Base-by-base conservation (phyloP, 2,797 vertebrate species). In the Clangula hyemalis region DNA sequence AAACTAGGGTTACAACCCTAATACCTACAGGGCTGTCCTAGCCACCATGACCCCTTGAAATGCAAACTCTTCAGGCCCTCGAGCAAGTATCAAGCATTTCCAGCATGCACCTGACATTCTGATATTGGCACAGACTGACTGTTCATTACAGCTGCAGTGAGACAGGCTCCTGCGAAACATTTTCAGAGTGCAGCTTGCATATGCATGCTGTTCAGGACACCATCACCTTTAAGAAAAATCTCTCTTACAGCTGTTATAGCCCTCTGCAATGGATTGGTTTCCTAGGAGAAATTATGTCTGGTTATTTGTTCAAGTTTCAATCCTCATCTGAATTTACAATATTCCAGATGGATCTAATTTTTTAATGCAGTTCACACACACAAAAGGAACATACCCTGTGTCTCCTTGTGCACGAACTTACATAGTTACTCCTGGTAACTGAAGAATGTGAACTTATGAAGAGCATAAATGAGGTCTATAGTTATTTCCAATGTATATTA, bases 71-170 rank as follows among this genome's bases (percentile, higher is more conserved):
- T 28, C 30, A 41, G 64, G 41, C 15, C 51, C n/a, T 6, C 3
- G 5, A 53, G 45, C 16, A 32, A 16, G 8, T 1, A 34, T 0
- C 1, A 49, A 41, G 58, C 22, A 21, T 7, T 8, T 1, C 49
- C 65, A 71, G 65, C 24, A 73, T 8, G 21, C 38, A 28, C 5
- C 2, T 19, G 38, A 38, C 36, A 28, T 13, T 45, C 51, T 2
- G 2, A 5, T 13, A 57, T n/a, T 60, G 64, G 45, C 72, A 54
- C 30, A 45, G 64, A 38, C 47, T 3, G 32, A 41, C 15, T 10
- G 25, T 18, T 43, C 25, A 24, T 54, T 39, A 32, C 39, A 43
- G 3, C 30, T 34, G 25, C 65, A 41, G n/a, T 0, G 2, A 39
- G 53, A 65, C 51, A 71, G n/a, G 65, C 28, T 87, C 22, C 49